A percentile compares a stretch with the other conserved stretches of the same genome.
These are phyloP conservation scores for Diachasma alloeum DNA, from an alignment of 1,140 invertebrate genomes.

Conservation along the genomic window DNA sequence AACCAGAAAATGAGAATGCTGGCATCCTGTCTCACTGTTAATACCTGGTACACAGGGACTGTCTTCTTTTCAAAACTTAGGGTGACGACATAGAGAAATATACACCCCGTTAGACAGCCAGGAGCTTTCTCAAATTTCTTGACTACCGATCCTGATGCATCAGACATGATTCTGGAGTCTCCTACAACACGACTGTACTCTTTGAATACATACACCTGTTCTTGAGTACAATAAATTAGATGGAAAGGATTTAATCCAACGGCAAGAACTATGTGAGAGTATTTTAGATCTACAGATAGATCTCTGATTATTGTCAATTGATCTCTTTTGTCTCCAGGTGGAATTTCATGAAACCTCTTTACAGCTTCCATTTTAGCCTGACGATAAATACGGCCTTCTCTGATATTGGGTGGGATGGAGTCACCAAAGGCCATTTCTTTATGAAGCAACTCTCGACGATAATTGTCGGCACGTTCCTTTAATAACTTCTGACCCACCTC, in stretches of 20 bases:
- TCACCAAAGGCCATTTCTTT: background rate
- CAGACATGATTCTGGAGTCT: background rate
- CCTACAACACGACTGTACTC: background rate
- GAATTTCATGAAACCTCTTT: background rate
- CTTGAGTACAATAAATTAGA: background rate
- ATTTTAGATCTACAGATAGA: background rate
- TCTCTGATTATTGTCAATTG: background rate
- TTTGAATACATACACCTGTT: background rate
- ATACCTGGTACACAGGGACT: background rate
- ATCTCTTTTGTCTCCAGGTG: background rate
- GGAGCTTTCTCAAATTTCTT: background rate
- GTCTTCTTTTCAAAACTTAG: background rate
- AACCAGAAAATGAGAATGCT: background rate
- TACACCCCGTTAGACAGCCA: background rate
- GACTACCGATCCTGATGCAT: background rate
- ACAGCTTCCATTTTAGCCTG: background rate
- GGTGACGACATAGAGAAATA: background rate
- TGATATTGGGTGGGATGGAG: background rate
- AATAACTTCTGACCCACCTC: background rate
- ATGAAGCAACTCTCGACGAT: background rate
- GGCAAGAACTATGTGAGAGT: background rate
- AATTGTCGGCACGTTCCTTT: background rate
- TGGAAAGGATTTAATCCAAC: background rate
- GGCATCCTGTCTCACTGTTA: background rate
- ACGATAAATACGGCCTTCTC: background rate